Evolutionary conservation across 2,113 vertebrate species (phyloP).

Genomic region (Psilopogon haemacephalus): DNA sequence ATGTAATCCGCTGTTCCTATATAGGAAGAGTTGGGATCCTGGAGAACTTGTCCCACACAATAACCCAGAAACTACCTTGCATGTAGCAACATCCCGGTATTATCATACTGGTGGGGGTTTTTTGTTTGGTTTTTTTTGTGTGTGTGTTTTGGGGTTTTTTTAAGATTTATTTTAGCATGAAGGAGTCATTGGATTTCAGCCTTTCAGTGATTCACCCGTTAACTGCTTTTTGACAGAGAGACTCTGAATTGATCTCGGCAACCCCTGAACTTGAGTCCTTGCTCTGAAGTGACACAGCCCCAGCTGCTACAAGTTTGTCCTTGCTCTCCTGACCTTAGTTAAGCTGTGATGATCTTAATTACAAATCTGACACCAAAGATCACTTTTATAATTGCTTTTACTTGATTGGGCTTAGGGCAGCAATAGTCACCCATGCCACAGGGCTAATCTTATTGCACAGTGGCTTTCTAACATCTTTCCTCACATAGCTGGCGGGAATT

Average conservation of each 20-base stretch:
- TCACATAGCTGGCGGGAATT: background rate
- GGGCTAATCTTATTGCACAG: fast-evolving
- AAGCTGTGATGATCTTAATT: background rate
- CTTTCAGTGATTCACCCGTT: background rate
- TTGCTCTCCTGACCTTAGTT: background rate
- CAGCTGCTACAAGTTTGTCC: background rate
- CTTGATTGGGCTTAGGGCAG: background rate
- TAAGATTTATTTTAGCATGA: background rate
- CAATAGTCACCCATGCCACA: background rate
- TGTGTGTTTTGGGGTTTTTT: no score
- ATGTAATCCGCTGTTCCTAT: fast-evolving
- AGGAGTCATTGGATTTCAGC: background rate
- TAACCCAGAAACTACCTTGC: background rate
- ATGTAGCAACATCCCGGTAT: fast-evolving
- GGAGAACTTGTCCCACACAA: background rate
- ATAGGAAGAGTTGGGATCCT: background rate
- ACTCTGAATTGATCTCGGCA: background rate
- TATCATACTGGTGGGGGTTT: no score
- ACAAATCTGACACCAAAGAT: background rate
- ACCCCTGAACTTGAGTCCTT: fast-evolving
- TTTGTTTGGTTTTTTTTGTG: no score
- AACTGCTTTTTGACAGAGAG: no score
- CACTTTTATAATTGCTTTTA: background rate
- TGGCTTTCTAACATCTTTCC: background rate
- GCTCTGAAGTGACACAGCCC: background rate